Percentiles rank a stretch among this genome's conserved stretches.
Evolutionary conservation across 2,797 vertebrate genomes (phyloP).

Genomic region (Parauchenoglanis ngamensis): DNA sequence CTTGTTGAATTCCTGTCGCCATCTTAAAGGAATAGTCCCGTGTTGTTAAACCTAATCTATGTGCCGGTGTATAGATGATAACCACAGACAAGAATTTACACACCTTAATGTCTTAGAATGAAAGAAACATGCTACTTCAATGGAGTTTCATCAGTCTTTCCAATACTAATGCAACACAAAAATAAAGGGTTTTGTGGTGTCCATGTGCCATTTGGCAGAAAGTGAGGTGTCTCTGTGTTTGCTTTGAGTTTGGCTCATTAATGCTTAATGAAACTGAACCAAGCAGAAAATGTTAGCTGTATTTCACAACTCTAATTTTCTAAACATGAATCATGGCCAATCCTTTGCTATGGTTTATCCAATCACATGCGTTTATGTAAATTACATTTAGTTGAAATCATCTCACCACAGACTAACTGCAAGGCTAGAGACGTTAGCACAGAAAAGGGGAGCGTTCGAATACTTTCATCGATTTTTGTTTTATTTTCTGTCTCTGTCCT

Average conservation of each 20-base stretch:
- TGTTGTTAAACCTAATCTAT: not conserved
- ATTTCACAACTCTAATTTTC: not conserved
- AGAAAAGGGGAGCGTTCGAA: not conserved
- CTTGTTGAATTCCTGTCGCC: not conserved
- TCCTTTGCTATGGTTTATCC: not conserved
- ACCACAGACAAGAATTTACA: too few species aligned
- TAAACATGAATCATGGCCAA: not conserved
- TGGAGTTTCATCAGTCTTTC: not conserved
- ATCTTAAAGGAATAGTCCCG: slow-evolving; percentile 5
- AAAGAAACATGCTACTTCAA: not conserved
- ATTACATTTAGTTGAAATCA: not conserved
- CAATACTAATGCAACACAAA: not conserved
- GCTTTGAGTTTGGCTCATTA: too few species aligned
- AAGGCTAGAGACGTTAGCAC: not conserved
- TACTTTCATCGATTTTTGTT: not conserved
- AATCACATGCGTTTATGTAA: not conserved
- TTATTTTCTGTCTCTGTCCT: not conserved
- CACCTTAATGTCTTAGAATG: not conserved
- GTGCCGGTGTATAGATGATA: not conserved
- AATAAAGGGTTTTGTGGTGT: not conserved
- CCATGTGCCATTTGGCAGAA: not conserved
- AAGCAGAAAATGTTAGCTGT: not conserved
- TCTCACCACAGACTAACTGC: not conserved
- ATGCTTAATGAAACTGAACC: not conserved
- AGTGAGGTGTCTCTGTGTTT: too few species aligned